Evolutionary conservation across 2,888 invertebrate species (phyloP).

Genomic region (Mylabris sibirica): DNA sequence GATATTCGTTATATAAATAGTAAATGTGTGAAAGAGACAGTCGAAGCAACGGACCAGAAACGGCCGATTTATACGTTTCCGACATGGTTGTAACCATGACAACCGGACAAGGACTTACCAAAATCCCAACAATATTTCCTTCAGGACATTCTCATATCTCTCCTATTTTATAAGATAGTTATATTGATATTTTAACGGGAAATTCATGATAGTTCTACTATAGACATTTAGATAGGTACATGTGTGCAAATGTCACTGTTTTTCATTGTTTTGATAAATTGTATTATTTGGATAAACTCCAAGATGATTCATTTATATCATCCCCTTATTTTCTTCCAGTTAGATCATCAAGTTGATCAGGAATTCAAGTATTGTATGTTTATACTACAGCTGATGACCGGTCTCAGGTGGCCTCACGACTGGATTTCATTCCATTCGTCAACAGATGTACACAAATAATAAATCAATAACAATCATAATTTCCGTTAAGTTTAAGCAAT

Average conservation of each 20-base stretch:
- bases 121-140: slow-evolving; percentile 41
- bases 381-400: slow-evolving; percentile 42
- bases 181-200: not conserved
- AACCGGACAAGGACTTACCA: slow-evolving; percentile 46
- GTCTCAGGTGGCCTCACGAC: slow-evolving; percentile 44
- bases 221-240: not conserved
- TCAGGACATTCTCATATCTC: slow-evolving; percentile 29
- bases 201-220: not conserved
- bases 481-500: not conserved
- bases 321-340: not conserved
- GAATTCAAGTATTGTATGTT: slow-evolving; percentile 3
- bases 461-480: slow-evolving; percentile 10
- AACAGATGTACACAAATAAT: slow-evolving; percentile 1
- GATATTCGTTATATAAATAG: slow-evolving; percentile 17
- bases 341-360: slow-evolving; percentile 4
- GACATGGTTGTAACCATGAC: slow-evolving; percentile 52
- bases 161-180: not conserved
- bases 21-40: slow-evolving; percentile 33
- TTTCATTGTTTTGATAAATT: not conserved
- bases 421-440: not conserved
- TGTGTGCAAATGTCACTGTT: not conserved
- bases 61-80: slow-evolving; percentile 53
- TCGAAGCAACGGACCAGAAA: slow-evolving; percentile 43
- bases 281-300: not conserved
- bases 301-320: slow-evolving; percentile 9